A percentile compares a stretch with the other conserved stretches of the same genome.
phyloP scores from a whole-genome alignment of 2,888 invertebrate species.

The Ectemnius lituratus region DNA sequence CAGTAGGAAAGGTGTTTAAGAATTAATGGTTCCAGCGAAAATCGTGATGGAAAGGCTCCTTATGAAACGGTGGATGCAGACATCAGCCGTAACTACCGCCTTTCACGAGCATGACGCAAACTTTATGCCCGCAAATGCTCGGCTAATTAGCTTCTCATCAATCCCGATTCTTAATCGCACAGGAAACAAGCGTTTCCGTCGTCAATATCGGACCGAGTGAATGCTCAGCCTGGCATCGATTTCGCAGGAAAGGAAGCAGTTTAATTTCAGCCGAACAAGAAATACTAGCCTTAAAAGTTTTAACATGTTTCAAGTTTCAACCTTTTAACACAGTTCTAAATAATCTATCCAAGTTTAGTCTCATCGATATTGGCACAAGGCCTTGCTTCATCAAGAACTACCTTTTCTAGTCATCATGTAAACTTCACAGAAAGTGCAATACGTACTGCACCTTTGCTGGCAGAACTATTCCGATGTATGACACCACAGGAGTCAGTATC shows the following conservation, averaged over 20 bases:
- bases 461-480: not conserved
- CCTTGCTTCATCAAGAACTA: no score
- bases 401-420: no score
- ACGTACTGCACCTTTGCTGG: slow-evolving; percentile 17
- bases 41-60: slow-evolving; percentile 43
- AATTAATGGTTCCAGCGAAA: slow-evolving; percentile 41
- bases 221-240: no score
- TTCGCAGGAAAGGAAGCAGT: no score
- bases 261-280: no score
- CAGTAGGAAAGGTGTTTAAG: slow-evolving; percentile 34
- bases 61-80: slow-evolving; percentile 35
- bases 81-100: slow-evolving; percentile 20
- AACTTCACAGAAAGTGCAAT: not conserved
- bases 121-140: no score
- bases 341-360: slow-evolving; percentile 7
- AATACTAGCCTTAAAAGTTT: no score
- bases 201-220: slow-evolving; percentile 27
- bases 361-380: not conserved
- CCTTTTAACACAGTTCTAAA: slow-evolving; percentile 22
- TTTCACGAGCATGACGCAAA: not conserved
- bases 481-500: slow-evolving; percentile 16
- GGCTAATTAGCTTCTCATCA: slow-evolving; percentile 1
- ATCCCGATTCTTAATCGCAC: slow-evolving; percentile 13
- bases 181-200: slow-evolving; percentile 39
- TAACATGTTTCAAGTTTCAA: slow-evolving; percentile 22